Percentiles rank a stretch among this genome's conserved stretches.
phyloP scores from a whole-genome alignment of 2,888 invertebrate species.

The Drosophila colorata region DNA sequence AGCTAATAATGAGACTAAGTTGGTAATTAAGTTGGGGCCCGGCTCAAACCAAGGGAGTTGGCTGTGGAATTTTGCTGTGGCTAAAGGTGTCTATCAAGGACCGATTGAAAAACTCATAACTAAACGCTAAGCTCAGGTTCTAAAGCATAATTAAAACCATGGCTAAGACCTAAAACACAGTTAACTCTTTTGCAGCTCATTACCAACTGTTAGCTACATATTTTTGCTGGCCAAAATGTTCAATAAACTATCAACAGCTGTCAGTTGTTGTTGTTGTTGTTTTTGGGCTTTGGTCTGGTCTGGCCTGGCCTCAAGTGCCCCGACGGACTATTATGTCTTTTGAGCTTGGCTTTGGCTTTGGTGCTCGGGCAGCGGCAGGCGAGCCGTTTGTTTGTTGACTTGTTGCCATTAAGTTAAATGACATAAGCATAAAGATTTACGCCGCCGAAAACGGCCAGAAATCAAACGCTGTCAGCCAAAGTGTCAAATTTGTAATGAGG shows the following conservation, averaged over 20 bases:
- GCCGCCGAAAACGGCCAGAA: slow-evolving; percentile 56
- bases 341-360: slow-evolving; percentile 12
- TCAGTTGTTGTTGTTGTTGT: slow-evolving; percentile 31
- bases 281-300: slow-evolving; percentile 7
- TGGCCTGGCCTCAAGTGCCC: slow-evolving; percentile 32
- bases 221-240: slow-evolving; percentile 35
- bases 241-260: slow-evolving; percentile 64
- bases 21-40: slow-evolving; percentile 23
- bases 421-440: slow-evolving; percentile 80
- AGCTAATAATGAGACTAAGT: slow-evolving; percentile 34
- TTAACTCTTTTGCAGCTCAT: slow-evolving; percentile 25
- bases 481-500: slow-evolving; percentile 81
- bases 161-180: slow-evolving; percentile 6
- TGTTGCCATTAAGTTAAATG: slow-evolving; percentile 81
- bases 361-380: slow-evolving; percentile 1
- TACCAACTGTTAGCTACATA: slow-evolving; percentile 8
- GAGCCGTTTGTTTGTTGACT: slow-evolving; percentile 39
- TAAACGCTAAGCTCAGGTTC: slow-evolving; percentile 12
- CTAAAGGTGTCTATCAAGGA: slow-evolving; percentile 21
- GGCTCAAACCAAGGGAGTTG: too few species aligned
- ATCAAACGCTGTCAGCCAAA: slow-evolving; percentile 76
- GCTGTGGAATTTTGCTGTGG: not conserved
- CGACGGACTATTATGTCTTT: slow-evolving; percentile 33
- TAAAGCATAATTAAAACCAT: slow-evolving; percentile 28
- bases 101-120: slow-evolving; percentile 1